phyloP scores from a whole-genome alignment of 2,888 invertebrate species.

The Bursaphelenchus okinawaensis region DNA sequence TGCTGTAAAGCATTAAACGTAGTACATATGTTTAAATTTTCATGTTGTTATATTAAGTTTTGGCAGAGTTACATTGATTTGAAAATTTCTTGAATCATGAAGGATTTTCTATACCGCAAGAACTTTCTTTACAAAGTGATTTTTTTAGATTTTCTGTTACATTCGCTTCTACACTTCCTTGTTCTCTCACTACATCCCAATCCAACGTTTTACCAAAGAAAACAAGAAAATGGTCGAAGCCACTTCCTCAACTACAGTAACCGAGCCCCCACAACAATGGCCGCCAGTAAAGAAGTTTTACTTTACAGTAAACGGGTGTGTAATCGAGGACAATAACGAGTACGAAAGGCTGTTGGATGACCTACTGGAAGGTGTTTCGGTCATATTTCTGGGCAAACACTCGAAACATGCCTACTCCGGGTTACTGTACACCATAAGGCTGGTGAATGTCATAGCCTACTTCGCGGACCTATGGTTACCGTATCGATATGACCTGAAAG shows the following conservation, averaged over 20 bases:
- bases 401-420: conserved; percentile 16
- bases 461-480: conserved; percentile 15
- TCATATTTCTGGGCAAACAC: conserved; percentile 3
- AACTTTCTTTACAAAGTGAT: too few species aligned
- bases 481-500: conserved; percentile 6
- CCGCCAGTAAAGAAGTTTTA: conserved; percentile 14
- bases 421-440: conserved; percentile 11
- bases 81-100: too few species aligned
- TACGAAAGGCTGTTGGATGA: conserved; percentile 6
- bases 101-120: too few species aligned
- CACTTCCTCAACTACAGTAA: neutral
- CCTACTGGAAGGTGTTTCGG: conserved; percentile 6
- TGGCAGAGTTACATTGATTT: too few species aligned
- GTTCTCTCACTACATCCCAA: conserved; percentile 8
- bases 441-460: conserved; percentile 11
- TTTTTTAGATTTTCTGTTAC: neutral
- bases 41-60: too few species aligned
- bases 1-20: too few species aligned
- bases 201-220: neutral
- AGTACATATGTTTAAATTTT: too few species aligned
- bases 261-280: neutral
- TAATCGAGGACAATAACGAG: conserved; percentile 8
- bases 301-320: conserved; percentile 17
- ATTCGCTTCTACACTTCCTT: conserved; percentile 7
- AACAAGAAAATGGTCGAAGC: neutral